Conservation (phyloP, 2,113 vertebrate species). For the Ailuropoda melanoleuca region DNA sequence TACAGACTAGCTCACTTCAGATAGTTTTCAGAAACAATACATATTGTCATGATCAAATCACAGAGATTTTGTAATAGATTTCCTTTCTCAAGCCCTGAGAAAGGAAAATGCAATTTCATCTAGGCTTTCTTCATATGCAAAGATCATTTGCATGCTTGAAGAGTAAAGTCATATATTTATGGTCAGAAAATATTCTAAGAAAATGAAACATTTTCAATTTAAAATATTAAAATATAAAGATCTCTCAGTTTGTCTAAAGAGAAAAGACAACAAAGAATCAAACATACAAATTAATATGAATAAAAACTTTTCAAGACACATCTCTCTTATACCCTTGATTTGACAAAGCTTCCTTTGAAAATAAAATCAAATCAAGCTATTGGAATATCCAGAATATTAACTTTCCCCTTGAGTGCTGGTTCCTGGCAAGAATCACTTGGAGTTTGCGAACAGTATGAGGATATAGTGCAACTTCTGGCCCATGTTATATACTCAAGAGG, state of each 20-base stretch:
- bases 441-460: conserved; percentile 48
- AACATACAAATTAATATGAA: not conserved
- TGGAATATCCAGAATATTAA: conserved; percentile 34
- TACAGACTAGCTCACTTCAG: not conserved
- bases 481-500: conserved; percentile 42
- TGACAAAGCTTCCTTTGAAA: conserved; percentile 29
- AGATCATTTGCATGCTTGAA: not conserved
- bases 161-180: not conserved
- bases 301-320: not conserved
- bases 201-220: not conserved
- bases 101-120: not conserved
- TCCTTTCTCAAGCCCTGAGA: not conserved
- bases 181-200: not conserved
- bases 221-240: conserved; percentile 3
- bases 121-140: not conserved
- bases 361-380: conserved; percentile 47
- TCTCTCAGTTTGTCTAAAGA: not conserved
- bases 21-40: not conserved
- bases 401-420: conserved; percentile 31
- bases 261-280: not conserved
- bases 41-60: not conserved
- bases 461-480: conserved; percentile 37
- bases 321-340: not conserved
- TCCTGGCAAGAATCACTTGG: conserved; percentile 45
- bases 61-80: not conserved